Evolutionary conservation across 2,888 invertebrate species (phyloP).

Genomic region (Drosophila formosana): DNA sequence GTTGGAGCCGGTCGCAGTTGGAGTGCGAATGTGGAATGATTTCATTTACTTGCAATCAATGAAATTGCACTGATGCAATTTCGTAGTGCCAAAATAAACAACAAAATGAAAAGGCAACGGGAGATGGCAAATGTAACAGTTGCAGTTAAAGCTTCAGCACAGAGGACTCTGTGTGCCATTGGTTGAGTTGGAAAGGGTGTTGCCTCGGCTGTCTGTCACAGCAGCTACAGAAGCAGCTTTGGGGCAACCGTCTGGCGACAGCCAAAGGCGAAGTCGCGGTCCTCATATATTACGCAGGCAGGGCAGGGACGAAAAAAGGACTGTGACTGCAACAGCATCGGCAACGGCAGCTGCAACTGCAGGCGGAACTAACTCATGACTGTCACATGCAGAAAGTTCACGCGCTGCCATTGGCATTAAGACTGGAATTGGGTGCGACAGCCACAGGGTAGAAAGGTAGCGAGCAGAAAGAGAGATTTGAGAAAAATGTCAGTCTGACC

Average conservation of each 20-base stretch:
- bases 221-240: slow-evolving; percentile 28
- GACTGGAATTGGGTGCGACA: slow-evolving; percentile 34
- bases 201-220: slow-evolving; percentile 54
- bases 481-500: slow-evolving; percentile 67
- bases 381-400: slow-evolving; percentile 40
- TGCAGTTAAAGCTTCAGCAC: slow-evolving; percentile 45
- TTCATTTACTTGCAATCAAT: slow-evolving; percentile 81
- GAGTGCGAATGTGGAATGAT: slow-evolving; percentile 63
- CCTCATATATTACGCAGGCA: slow-evolving; percentile 60
- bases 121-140: slow-evolving; percentile 47
- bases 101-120: slow-evolving; percentile 36
- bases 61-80: slow-evolving; percentile 81
- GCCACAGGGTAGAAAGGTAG: slow-evolving; percentile 17
- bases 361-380: slow-evolving; percentile 35
- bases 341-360: slow-evolving; percentile 4
- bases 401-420: slow-evolving; percentile 50
- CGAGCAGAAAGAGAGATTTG: slow-evolving; percentile 59
- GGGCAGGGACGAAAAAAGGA: neutral
- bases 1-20: slow-evolving; percentile 6
- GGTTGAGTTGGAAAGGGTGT: neutral
- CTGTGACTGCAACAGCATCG: neutral
- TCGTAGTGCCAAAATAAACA: slow-evolving; percentile 68
- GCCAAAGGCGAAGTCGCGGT: slow-evolving; percentile 38
- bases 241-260: slow-evolving; percentile 47
- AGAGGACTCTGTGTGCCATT: slow-evolving; percentile 8